Evolutionary conservation across 1,140 invertebrate genomes (phyloP), one percentile per base, ranked within the genome.

Genomic region (Eciton burchellii): DNA sequence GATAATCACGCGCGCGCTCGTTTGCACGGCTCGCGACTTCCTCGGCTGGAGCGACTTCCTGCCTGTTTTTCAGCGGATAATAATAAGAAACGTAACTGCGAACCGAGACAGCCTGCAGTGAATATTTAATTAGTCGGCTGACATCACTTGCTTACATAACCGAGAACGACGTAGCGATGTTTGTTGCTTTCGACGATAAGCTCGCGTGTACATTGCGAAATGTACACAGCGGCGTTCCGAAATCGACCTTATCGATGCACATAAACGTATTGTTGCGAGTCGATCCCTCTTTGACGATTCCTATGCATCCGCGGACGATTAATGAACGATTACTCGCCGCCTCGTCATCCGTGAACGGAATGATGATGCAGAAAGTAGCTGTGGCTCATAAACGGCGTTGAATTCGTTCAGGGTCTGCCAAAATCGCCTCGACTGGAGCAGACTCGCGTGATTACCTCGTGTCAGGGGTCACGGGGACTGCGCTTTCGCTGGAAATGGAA

Each of bases 61-160:
- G 29, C 21, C 12, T 9, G 35, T 77, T 65, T 24, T 11, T 26
- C 14, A 77, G 45, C 57, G 24, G 45, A 45, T 21, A 35, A 45
- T 21, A 35, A 45, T 45, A 29, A 73, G 56, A n/a, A 43, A 35
- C 41, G 56, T 45, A 66, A 77, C 68, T 49, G 41, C 62, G 16
- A 65, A 26, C 6, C 49, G 43, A 68, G 16, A 26, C 35, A 45
- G 49, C 6, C 21, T 21, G 63, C 21, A 11, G 35, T 21, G 74
- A 79, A 70, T 79, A 43, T 68, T 79, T 68, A 79, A 68, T 68
- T 56, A 70, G 35, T 70, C 21, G 35, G n/a, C n/a, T 45, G 49
- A 70, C 35, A 49, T 79, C 74, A 57, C n/a, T n/a, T 0, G 16
- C 16, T 79, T 79, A 79, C 21, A 29, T 79, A 79, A 79, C 49